Evolutionary conservation across 2,888 invertebrate genomes (phyloP).

Genomic region (Drosophila silvestris): DNA sequence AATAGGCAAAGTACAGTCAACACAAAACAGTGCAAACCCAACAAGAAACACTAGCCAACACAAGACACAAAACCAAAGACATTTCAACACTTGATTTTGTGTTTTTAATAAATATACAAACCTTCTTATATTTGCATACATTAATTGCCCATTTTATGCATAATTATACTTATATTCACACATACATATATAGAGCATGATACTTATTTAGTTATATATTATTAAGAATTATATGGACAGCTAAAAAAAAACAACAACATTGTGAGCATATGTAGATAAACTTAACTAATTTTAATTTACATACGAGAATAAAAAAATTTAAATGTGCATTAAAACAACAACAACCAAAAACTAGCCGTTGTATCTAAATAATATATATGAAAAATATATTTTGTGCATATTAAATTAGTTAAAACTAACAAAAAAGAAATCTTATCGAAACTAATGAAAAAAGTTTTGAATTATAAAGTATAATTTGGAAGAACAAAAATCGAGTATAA

Average conservation of each 20-base stretch:
- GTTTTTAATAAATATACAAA: constrained; percentile 30
- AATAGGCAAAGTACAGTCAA: constrained; percentile 52
- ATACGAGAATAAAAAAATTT: constrained; percentile 27
- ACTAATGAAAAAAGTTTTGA: constrained; percentile 1
- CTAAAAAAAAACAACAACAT: constrained; percentile 50
- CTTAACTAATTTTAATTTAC: constrained; percentile 76
- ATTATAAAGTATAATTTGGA: constrained; percentile 28
- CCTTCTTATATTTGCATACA: constrained; percentile 29
- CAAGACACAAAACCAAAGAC: constrained; percentile 37
- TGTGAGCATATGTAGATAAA: constrained; percentile 79
- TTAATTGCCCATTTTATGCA: constrained; percentile 26
- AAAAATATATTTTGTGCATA: constrained; percentile 25
- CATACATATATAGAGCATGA: constrained; percentile 32
- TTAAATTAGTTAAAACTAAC: constrained; percentile 19
- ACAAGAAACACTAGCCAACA: constrained; percentile 66
- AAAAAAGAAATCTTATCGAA: constrained; percentile 17
- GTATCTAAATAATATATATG: constrained; percentile 43
- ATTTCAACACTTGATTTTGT: constrained; percentile 48
- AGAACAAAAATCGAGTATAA: neutral
- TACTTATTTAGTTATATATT: constrained; percentile 73
- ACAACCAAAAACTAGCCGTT: constrained; percentile 54
- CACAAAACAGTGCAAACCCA: constrained; percentile 45
- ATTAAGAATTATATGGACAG: constrained; percentile 66
- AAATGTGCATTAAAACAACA: constrained; percentile 40
- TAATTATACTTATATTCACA: constrained; percentile 42